Evolutionary conservation across 2,888 invertebrate genomes (phyloP).

Genomic region (Cerceris ruficornis): DNA sequence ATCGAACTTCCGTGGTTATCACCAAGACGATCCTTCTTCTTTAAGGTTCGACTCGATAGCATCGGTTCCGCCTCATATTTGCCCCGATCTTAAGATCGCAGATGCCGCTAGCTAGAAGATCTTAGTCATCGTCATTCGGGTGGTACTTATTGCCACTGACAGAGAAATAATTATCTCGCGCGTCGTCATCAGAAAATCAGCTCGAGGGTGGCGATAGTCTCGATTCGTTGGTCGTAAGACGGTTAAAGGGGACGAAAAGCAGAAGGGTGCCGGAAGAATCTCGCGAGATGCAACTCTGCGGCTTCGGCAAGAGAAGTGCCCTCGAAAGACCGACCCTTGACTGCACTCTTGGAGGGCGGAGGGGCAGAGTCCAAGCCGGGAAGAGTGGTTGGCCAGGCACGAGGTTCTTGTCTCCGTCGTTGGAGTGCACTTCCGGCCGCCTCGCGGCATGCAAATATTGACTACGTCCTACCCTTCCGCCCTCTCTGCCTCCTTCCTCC

Average conservation of each 20-base stretch:
- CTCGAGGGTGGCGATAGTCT: slow-evolving; percentile 43
- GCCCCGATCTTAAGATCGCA: slow-evolving; percentile 17
- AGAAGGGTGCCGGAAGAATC: slow-evolving; percentile 52
- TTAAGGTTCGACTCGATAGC: not conserved
- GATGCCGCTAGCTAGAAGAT: not conserved
- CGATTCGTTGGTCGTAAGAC: slow-evolving; percentile 46
- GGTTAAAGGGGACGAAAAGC: slow-evolving; percentile 37
- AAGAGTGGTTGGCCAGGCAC: slow-evolving; percentile 61
- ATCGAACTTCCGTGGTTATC: not conserved
- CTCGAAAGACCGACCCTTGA: slow-evolving; percentile 72
- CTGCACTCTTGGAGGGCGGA: slow-evolving; percentile 55
- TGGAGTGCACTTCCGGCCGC: slow-evolving; percentile 75
- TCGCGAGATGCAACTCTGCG: slow-evolving; percentile 69
- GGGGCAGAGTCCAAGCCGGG: slow-evolving; percentile 51
- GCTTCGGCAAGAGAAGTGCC: slow-evolving; percentile 65
- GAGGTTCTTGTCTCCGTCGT: slow-evolving; percentile 69
- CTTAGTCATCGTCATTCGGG: slow-evolving; percentile 6
- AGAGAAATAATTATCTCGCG: slow-evolving; percentile 71
- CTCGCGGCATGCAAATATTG: slow-evolving; percentile 80
- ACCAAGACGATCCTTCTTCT: not conserved
- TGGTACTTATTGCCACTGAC: slow-evolving; percentile 16
- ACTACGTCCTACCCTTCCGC: slow-evolving; percentile 62
- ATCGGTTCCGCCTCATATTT: slow-evolving; percentile 7
- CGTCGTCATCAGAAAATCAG: slow-evolving; percentile 76
- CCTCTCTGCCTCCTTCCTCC: not conserved